Percentiles rank a stretch among this genome's conserved stretches.
phyloP scores from a whole-genome alignment of 1,140 invertebrate genomes.

The Ceratitis capitata region DNA sequence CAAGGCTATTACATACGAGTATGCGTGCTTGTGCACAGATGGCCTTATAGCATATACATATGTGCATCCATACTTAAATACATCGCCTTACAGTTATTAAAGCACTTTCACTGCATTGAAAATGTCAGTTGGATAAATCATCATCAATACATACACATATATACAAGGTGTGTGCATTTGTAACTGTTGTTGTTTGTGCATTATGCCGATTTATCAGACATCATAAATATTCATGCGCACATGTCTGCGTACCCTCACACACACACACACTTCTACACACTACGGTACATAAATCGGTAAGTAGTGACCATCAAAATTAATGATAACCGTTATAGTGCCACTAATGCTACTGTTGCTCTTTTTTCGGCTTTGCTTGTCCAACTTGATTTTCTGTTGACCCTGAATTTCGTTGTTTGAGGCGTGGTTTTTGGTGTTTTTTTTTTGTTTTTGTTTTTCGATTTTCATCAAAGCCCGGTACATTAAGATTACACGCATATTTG shows the following conservation, averaged over 20 bases:
- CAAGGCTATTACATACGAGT: background rate
- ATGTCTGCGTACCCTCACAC: background rate
- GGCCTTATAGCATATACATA: background rate
- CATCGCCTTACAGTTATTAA: background rate
- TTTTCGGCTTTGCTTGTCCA: background rate
- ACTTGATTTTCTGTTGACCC: slow-evolving; percentile 14
- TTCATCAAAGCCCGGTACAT: background rate
- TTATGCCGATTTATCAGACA: background rate
- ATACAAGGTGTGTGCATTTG: background rate
- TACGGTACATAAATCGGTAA: too few species aligned
- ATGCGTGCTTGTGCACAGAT: too few species aligned
- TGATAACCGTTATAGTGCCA: background rate
- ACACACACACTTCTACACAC: background rate
- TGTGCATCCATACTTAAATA: background rate
- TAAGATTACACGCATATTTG: slow-evolving; percentile 36
- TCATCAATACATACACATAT: too few species aligned
- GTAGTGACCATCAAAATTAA: too few species aligned
- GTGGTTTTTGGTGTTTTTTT: background rate
- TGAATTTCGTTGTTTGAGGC: background rate
- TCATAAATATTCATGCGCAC: slow-evolving; percentile 7
- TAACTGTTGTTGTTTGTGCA: too few species aligned
- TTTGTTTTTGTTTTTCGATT: too few species aligned
- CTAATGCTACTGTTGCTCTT: background rate
- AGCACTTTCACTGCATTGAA: slow-evolving; percentile 20
- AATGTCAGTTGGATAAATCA: background rate